A percentile compares a stretch with the other conserved stretches of the same genome.
Conservation (phyloP, 2,797 vertebrate genomes). For the Chelidonichthys spinosus region DNA sequence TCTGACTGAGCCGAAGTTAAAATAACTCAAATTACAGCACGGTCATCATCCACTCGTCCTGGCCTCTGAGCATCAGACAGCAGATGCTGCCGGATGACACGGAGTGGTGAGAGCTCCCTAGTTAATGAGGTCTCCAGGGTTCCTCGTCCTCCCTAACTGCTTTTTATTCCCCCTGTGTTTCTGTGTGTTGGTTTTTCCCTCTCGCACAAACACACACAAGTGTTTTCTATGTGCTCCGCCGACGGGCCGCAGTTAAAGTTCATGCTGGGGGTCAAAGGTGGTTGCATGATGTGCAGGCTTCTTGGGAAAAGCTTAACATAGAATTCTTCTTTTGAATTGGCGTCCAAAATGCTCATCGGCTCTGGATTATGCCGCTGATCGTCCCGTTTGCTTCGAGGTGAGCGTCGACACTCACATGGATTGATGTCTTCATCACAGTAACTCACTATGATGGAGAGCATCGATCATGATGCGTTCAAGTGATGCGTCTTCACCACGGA, state of each 20-base stretch:
- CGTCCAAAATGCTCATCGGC: conserved; percentile 27
- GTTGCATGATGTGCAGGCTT: conserved; percentile 41
- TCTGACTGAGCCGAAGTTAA: conserved; percentile 25
- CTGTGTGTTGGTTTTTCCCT: conserved; percentile 20
- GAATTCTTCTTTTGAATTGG: conserved; percentile 46
- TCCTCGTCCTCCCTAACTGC: conserved; percentile 62
- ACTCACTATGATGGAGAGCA: background rate
- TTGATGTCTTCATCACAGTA: conserved; percentile 44
- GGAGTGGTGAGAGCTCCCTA: conserved; percentile 76
- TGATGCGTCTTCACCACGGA: too few relatives aligned
- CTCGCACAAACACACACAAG: conserved; percentile 49
- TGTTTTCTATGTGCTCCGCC: conserved; percentile 52
- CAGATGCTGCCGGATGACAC: conserved; percentile 66
- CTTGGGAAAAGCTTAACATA: conserved; percentile 48
- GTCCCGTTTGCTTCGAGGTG: conserved; percentile 16
- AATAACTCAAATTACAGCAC: conserved; percentile 20
- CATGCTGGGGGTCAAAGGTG: conserved; percentile 59
- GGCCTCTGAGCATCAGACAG: conserved; percentile 67
- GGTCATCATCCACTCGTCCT: conserved; percentile 28
- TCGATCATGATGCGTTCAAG: too few relatives aligned
- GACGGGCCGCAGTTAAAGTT: conserved; percentile 47
- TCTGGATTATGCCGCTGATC: conserved; percentile 5
- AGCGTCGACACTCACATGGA: conserved; percentile 18
- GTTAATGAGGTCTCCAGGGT: conserved; percentile 90
- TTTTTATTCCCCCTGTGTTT: conserved; percentile 29